Evolutionary conservation across 1,140 invertebrate species (phyloP).

Genomic region (Drosophila lowei): DNA sequence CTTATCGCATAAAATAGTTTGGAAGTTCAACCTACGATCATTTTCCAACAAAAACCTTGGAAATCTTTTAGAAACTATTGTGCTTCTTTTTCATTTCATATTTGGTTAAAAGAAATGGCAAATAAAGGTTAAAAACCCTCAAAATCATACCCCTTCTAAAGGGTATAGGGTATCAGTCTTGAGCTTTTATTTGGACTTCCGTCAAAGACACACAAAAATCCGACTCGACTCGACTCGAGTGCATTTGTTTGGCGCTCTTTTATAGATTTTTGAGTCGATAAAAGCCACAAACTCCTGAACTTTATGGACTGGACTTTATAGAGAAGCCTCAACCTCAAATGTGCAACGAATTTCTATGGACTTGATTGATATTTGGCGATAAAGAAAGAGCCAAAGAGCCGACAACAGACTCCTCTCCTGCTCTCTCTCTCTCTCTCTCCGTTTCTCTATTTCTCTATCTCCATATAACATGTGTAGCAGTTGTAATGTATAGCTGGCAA

Average conservation of each 20-base stretch:
- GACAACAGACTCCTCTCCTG: neutral
- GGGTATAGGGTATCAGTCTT: neutral
- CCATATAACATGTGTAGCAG: constrained; percentile 66
- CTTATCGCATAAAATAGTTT: too few relatives aligned
- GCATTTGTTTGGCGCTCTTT: constrained; percentile 16
- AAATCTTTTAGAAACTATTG: too few relatives aligned
- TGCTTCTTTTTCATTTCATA: too few relatives aligned
- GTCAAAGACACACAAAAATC: constrained; percentile 1
- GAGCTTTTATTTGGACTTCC: neutral
- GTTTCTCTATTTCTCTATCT: constrained; percentile 38
- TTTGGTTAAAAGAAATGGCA: too few relatives aligned
- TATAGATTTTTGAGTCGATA: constrained; percentile 43
- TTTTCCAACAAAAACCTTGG: too few relatives aligned
- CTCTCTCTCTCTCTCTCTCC: constrained; percentile 2
- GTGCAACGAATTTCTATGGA: constrained; percentile 51
- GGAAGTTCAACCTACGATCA: too few relatives aligned
- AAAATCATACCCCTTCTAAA: neutral
- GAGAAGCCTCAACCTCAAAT: constrained; percentile 21
- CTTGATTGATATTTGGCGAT: constrained; percentile 78
- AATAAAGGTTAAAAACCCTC: too few relatives aligned
- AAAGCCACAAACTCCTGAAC: constrained; percentile 76
- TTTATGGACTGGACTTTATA: constrained; percentile 62
- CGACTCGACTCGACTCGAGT: too few relatives aligned
- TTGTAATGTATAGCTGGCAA: constrained; percentile 66
- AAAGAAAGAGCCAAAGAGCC: constrained; percentile 52